Percentiles rank a stretch among this genome's conserved stretches.
phyloP scores from a whole-genome alignment of 2,113 vertebrate species.

The Colinus virginianus region DNA sequence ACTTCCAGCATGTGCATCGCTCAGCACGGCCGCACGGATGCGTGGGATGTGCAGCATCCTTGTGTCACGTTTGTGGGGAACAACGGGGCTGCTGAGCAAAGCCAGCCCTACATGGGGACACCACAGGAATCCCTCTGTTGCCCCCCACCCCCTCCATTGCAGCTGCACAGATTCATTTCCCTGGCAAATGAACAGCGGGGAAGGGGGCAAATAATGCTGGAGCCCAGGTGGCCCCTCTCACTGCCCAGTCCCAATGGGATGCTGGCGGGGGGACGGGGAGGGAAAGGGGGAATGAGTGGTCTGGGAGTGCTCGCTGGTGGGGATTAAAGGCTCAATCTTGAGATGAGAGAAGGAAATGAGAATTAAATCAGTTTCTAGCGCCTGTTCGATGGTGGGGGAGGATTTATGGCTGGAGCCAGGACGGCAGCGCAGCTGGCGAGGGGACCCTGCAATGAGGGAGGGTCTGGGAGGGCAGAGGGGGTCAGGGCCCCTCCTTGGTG shows the following conservation, averaged over 20 bases:
- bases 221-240: neutral
- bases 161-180: neutral
- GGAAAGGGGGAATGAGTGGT: neutral
- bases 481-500: neutral
- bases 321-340: constrained; percentile 52
- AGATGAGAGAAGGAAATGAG: constrained; percentile 56
- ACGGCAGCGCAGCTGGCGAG: neutral
- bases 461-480: neutral
- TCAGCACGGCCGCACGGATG: neutral
- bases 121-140: fast-evolving
- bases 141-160: neutral
- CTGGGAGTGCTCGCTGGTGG: neutral
- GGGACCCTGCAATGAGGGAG: neutral
- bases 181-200: neutral
- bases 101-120: neutral
- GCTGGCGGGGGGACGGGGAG: neutral
- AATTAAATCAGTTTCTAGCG: constrained; percentile 18
- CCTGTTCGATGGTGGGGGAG: neutral
- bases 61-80: fast-evolving
- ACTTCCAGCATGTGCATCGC: neutral
- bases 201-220: neutral
- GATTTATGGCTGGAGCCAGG: neutral
- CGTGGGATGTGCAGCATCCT: neutral
- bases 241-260: neutral
- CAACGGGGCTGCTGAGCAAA: neutral